Conservation (phyloP, 2,888 invertebrate species). For the Subacronicta megacephala region DNA sequence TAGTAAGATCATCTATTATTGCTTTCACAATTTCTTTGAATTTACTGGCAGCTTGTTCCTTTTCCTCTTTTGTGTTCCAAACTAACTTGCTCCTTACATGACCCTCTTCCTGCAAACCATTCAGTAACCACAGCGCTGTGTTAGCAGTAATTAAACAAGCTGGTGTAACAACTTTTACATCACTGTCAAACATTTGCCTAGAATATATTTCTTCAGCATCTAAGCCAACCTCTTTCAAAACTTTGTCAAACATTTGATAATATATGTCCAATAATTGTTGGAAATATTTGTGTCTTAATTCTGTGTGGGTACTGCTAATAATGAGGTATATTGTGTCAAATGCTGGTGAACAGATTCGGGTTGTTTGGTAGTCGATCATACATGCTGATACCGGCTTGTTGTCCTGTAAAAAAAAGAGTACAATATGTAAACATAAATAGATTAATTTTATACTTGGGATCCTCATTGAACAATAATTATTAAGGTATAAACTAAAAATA, state of each 20-base stretch:
- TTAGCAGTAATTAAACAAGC: slow-evolving; percentile 80
- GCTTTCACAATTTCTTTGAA: slow-evolving; percentile 71
- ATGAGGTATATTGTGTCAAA: slow-evolving; percentile 80
- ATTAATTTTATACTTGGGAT: too few relatives aligned
- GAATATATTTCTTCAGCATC: slow-evolving; percentile 65
- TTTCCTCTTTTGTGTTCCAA: slow-evolving; percentile 67
- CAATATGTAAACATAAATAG: background rate
- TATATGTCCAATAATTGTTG: slow-evolving; percentile 70
- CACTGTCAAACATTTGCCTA: slow-evolving; percentile 68
- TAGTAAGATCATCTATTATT: slow-evolving; percentile 76
- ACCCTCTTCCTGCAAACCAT: slow-evolving; percentile 81
- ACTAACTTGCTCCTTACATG: slow-evolving; percentile 78
- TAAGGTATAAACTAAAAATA: slow-evolving; percentile 8
- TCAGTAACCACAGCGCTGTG: slow-evolving; percentile 79
- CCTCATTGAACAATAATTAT: too few relatives aligned
- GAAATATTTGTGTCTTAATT: slow-evolving; percentile 65
- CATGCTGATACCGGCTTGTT: slow-evolving; percentile 72
- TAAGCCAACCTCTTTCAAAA: slow-evolving; percentile 59
- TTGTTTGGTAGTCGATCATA: slow-evolving; percentile 82
- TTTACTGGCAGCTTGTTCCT: slow-evolving; percentile 61
- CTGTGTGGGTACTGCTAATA: slow-evolving; percentile 71
- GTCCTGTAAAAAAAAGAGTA: slow-evolving; percentile 64
- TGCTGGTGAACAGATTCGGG: slow-evolving; percentile 75
- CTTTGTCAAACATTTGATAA: slow-evolving; percentile 67
- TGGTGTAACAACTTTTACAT: slow-evolving; percentile 75